Evolutionary conservation across 2,797 vertebrate species (phyloP).

Genomic region (Adrianichthys oophorus): DNA sequence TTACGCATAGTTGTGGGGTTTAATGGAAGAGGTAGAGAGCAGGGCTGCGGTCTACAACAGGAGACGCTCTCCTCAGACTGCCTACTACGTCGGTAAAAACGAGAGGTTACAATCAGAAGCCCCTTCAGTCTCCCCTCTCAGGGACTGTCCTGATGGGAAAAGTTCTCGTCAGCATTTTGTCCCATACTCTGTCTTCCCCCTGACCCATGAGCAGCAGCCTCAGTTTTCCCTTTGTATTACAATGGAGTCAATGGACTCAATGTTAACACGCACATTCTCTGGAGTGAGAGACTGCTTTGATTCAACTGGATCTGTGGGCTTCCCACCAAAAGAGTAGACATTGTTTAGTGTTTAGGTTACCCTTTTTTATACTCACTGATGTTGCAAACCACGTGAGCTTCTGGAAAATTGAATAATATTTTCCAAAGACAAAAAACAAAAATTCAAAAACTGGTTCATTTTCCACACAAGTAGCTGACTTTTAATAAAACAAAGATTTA

Average conservation of each 20-base stretch:
- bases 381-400: constrained; percentile 35
- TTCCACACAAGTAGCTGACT: too few relatives aligned
- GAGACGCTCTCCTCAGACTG: constrained; percentile 52
- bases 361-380: constrained; percentile 24
- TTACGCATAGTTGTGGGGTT: constrained; percentile 76
- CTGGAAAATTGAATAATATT: too few relatives aligned
- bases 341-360: constrained; percentile 45
- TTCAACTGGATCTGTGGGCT: constrained; percentile 58
- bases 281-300: constrained; percentile 39
- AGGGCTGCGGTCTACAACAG: constrained; percentile 63
- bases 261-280: constrained; percentile 62
- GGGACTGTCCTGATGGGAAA: constrained; percentile 57
- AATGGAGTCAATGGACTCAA: constrained; percentile 65
- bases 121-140: constrained; percentile 47
- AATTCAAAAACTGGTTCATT: too few relatives aligned
- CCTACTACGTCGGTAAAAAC: constrained; percentile 59
- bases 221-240: constrained; percentile 64
- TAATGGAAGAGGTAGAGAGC: constrained; percentile 72
- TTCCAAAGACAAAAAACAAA: too few relatives aligned
- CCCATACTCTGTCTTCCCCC: constrained; percentile 46
- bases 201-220: constrained; percentile 49
- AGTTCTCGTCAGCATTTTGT: constrained; percentile 70
- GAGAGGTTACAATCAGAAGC: constrained; percentile 60
- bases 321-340: constrained; percentile 52
- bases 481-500: too few relatives aligned